Base-by-base conservation (phyloP, 2,888 invertebrate genomes). In the Helobdella robusta region DNA sequence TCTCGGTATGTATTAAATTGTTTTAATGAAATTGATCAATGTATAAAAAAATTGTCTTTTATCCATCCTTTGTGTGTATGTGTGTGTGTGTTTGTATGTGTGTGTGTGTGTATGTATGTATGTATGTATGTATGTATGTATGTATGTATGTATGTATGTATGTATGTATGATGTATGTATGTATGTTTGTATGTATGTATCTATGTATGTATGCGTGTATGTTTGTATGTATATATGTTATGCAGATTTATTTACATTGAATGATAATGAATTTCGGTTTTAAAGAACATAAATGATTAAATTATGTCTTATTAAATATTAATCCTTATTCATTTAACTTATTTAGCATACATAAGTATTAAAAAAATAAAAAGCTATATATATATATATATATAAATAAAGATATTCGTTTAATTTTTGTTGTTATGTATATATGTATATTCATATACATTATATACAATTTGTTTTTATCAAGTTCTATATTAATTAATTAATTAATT, bases 151-250 rank as follows among this genome's bases (percentile, higher is more conserved):
- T 59, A 11, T 59, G 59, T 15, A 20, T 59, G 59, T 59, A 32
- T 59, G 59, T 59, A 20, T 59, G 59, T 56, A 25, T 56, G 25
- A 25, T 56, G 56, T 25, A 25, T 59, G 59, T 59, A 32, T 59
- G 59, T 59, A 20, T 59, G 59, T 59, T 23, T 59, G 59, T 59
- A 35, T 35, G 58, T 58, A 25, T 58, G 58, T 58, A 25, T 58
- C 28, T 58, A 25, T 58, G 58, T 58, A 25, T 58, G 58, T 58
- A 25, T 58, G 58, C 30, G 32, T 58, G 58, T 58, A 25, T 58
- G 58, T 58, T 18, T 58, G 58, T 58, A 25, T 58, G 58, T 58
- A 25, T 58, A 32, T 58, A 25, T 58, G 58, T 58, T 18, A 28
- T 25, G 23, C 18, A 28, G 58, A 28, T 18, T 58, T 25, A 28